These are phyloP conservation scores for Pituophis catenifer DNA, from an alignment of 2,113 vertebrate genomes.

Conservation along the genomic window DNA sequence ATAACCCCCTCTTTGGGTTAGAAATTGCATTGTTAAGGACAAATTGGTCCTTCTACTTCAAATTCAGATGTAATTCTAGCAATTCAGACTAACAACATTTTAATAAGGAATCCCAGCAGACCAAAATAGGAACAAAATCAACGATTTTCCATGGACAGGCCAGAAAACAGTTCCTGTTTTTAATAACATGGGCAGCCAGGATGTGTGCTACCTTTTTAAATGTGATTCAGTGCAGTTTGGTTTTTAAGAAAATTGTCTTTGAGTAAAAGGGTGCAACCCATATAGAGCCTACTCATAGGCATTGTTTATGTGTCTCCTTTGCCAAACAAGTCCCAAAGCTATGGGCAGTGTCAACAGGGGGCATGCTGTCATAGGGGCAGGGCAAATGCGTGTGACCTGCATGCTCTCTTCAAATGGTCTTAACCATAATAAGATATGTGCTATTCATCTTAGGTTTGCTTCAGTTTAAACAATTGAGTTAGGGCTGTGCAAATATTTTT, in stretches of 20 bases:
- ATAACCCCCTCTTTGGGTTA: neutral
- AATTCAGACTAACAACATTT: neutral
- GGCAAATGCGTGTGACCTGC: neutral
- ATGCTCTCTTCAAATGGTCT: too few species aligned
- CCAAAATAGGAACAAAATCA: neutral
- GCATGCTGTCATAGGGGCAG: neutral
- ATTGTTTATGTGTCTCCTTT: neutral
- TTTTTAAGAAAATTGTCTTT: constrained; percentile 18
- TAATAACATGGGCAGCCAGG: neutral
- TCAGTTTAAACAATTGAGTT: neutral
- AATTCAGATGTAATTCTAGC: neutral
- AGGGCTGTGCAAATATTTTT: neutral
- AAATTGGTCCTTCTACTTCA: neutral
- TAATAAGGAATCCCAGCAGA: neutral
- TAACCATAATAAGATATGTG: neutral
- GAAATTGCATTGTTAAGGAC: neutral
- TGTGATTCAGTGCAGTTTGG: constrained; percentile 11
- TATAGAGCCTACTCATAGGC: neutral
- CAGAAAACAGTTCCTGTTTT: neutral
- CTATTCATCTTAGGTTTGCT: neutral
- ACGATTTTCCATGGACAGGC: neutral
- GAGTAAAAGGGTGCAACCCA: neutral
- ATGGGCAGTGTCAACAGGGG: neutral
- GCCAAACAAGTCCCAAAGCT: neutral
- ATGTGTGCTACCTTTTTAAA: neutral